These are phyloP conservation scores for Miniopterus natalensis DNA, from an alignment of 2,113 vertebrate genomes.

Conservation along the genomic window DNA sequence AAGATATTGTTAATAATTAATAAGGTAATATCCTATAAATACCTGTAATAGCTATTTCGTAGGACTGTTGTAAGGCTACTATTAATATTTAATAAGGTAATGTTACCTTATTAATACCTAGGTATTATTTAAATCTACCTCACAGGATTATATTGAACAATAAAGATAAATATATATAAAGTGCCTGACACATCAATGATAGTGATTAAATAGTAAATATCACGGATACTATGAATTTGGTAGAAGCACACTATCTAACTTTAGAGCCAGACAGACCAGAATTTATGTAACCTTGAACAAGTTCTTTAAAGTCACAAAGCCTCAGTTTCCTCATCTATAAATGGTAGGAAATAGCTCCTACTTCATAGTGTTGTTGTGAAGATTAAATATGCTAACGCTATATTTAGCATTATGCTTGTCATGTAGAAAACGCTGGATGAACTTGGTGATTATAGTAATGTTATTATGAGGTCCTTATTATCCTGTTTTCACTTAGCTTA, in stretches of 20 bases:
- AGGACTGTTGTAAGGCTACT: slow-evolving; percentile 1
- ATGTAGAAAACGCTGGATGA: background rate
- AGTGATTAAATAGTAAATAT: slow-evolving; percentile 19
- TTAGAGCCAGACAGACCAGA: background rate
- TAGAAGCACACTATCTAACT: background rate
- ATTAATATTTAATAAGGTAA: slow-evolving; percentile 52
- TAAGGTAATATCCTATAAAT: slow-evolving; percentile 67
- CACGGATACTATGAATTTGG: slow-evolving; percentile 1
- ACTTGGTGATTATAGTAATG: background rate
- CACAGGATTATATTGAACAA: background rate
- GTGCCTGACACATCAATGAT: background rate
- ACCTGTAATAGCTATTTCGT: slow-evolving; percentile 24
- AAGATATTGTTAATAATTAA: slow-evolving; percentile 71
- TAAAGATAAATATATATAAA: slow-evolving; percentile 32
- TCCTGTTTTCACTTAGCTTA: background rate
- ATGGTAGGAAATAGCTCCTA: background rate
- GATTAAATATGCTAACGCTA: background rate
- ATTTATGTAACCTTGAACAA: background rate
- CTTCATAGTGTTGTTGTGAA: background rate
- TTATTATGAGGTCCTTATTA: background rate
- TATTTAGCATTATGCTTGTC: background rate
- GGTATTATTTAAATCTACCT: slow-evolving; percentile 33
- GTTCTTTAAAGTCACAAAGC: background rate
- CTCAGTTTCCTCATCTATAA: background rate
- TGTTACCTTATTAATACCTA: background rate